Evolutionary conservation across 2,888 invertebrate species (phyloP).

Genomic region (Catotricha subobsoleta): DNA sequence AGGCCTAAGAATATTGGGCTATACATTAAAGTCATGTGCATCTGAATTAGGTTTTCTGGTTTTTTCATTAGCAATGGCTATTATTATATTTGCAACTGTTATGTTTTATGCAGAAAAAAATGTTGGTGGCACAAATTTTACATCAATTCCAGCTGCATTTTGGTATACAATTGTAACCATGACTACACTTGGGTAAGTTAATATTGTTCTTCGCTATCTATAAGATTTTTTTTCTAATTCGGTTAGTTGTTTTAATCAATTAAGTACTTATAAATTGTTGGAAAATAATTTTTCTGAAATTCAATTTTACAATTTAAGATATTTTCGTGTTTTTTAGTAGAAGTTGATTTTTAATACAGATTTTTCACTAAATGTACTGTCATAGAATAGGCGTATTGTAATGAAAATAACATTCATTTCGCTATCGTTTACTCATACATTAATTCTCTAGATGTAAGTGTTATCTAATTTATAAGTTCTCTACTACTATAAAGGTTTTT

Average conservation of each 20-base stretch:
- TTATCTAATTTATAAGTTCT: too few relatives aligned
- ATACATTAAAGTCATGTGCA: conserved; percentile 97
- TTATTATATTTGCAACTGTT: conserved; percentile 99
- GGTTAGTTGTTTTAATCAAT: background rate
- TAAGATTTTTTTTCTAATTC: background rate
- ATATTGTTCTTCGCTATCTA: background rate
- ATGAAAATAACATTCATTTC: too few relatives aligned
- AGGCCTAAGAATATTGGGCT: conserved; percentile 94
- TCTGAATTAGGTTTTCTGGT: conserved; percentile 98
- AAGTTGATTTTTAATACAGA: too few relatives aligned
- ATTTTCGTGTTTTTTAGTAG: too few relatives aligned
- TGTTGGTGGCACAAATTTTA: conserved; percentile 91
- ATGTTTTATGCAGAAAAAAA: conserved; percentile 99
- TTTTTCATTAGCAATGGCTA: conserved; percentile 98
- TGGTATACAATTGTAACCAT: conserved; percentile 99
- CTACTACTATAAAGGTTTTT: too few relatives aligned
- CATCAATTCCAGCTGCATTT: conserved; percentile 98
- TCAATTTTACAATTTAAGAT: too few relatives aligned
- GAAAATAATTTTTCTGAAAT: too few relatives aligned
- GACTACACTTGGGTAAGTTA: conserved; percentile 94
- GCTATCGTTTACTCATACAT: too few relatives aligned
- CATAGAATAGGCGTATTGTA: too few relatives aligned
- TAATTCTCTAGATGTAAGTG: too few relatives aligned
- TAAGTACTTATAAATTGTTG: background rate
- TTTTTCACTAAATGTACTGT: too few relatives aligned